These are phyloP conservation scores for Trypoxylus dichotomus DNA, from an alignment of 1,140 invertebrate species.

Conservation along the genomic window DNA sequence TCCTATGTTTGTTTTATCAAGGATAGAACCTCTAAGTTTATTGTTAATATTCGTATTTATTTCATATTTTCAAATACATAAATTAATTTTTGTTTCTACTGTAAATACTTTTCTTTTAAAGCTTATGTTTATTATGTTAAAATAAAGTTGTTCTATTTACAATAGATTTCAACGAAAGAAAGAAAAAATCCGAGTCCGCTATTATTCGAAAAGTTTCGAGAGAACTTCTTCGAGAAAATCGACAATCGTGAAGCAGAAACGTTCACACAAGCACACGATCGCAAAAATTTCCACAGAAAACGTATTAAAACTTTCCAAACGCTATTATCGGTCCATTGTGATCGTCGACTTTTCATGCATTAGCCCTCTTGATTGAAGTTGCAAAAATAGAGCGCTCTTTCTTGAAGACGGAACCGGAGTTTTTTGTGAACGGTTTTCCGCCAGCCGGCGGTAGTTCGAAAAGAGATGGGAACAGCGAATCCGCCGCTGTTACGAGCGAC, in stretches of 20 bases:
- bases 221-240: neutral
- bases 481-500: neutral
- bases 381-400: slow-evolving; percentile 21
- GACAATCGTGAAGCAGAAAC: neutral
- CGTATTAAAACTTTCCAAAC: slow-evolving; percentile 24
- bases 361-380: slow-evolving; percentile 26
- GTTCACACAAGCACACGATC: neutral
- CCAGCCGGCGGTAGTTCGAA: neutral
- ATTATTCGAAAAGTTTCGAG: neutral
- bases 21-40: too few relatives aligned
- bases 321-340: slow-evolving; percentile 14
- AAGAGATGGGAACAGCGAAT: neutral
- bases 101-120: too few relatives aligned
- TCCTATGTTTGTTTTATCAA: too few relatives aligned
- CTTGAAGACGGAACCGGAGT: slow-evolving; percentile 10
- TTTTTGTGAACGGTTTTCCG: neutral
- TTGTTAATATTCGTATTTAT: too few relatives aligned
- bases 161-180: neutral
- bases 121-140: too few relatives aligned
- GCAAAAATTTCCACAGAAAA: slow-evolving; percentile 25
- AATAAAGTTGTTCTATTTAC: too few relatives aligned
- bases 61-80: too few relatives aligned
- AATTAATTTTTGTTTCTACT: too few relatives aligned
- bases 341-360: slow-evolving; percentile 26
- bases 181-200: too few relatives aligned